Percentiles rank a stretch among this genome's conserved stretches.
phyloP scores from a whole-genome alignment of 2,888 invertebrate species.

The Amiota mariae region DNA sequence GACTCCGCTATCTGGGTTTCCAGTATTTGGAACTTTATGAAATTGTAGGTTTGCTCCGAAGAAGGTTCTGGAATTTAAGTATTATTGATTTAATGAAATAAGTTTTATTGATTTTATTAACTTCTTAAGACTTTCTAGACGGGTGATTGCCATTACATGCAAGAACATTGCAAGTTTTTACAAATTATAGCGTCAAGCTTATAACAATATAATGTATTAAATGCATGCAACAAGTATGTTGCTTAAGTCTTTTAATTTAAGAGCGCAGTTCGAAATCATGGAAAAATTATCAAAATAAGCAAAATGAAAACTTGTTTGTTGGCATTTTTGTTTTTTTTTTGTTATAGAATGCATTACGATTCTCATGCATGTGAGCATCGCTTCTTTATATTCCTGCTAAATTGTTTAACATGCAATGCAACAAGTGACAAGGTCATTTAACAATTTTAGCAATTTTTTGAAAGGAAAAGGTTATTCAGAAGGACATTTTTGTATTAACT shows the following conservation, averaged over 20 bases:
- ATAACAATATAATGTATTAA: too few species aligned
- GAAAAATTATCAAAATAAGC: not conserved
- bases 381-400: not conserved
- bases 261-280: not conserved
- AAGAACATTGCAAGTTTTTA: too few species aligned
- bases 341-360: not conserved
- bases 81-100: too few species aligned
- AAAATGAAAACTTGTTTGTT: not conserved
- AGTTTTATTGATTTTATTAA: too few species aligned
- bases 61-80: too few species aligned
- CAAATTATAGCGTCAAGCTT: too few species aligned
- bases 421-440: slow-evolving; percentile 21
- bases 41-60: too few species aligned
- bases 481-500: slow-evolving; percentile 10
- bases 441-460: slow-evolving; percentile 16
- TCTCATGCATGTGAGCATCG: not conserved
- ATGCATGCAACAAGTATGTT: slow-evolving; percentile 55
- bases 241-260: slow-evolving; percentile 61
- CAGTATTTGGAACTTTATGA: too few species aligned
- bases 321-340: not conserved
- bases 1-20: too few species aligned
- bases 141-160: too few species aligned
- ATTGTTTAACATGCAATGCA: not conserved
- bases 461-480: slow-evolving; percentile 19
- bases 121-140: too few species aligned